A percentile compares a stretch with the other conserved stretches of the same genome.
Conservation (phyloP, 2,113 vertebrate genomes). For the Corythornis cristatus region DNA sequence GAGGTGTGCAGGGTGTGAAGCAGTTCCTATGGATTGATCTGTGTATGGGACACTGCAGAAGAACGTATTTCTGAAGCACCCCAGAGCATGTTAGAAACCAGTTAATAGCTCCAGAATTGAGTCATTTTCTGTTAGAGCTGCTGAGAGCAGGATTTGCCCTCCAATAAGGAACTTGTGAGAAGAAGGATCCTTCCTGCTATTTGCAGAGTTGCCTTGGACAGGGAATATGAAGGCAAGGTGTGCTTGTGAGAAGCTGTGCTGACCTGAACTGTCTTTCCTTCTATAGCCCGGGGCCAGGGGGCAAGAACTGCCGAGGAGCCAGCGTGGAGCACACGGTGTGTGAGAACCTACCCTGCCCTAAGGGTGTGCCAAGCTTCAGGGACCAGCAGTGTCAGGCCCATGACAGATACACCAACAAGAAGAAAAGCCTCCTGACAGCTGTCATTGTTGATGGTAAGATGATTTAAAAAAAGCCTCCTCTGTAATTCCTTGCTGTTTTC, state of each 20-base stretch:
- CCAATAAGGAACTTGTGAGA: background rate
- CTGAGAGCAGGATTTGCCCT: background rate
- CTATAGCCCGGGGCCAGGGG: slow-evolving; percentile 88
- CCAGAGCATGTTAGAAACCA: background rate
- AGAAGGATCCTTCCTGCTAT: background rate
- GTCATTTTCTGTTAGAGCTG: background rate
- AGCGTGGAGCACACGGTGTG: slow-evolving; percentile 94
- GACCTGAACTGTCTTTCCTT: background rate
- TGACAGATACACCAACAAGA: slow-evolving; percentile 83
- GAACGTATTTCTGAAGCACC: background rate
- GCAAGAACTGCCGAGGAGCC: slow-evolving; percentile 84
- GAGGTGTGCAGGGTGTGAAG: background rate
- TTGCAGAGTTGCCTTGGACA: background rate
- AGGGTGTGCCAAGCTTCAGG: slow-evolving; percentile 89
- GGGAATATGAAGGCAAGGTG: background rate
- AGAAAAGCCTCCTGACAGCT: slow-evolving; percentile 86
- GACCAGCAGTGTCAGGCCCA: slow-evolving; percentile 96
- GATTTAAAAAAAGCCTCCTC: background rate
- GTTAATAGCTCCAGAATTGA: background rate
- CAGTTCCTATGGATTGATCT: background rate
- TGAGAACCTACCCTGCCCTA: slow-evolving; percentile 88
- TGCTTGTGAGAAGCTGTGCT: background rate
- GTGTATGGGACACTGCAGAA: background rate
- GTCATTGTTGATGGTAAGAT: slow-evolving; percentile 84
- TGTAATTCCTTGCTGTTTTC: background rate